Percentiles rank a stretch among this genome's conserved stretches.
Conservation (phyloP, 2,888 invertebrate genomes). For the Trissoscelio sp. region DNA sequence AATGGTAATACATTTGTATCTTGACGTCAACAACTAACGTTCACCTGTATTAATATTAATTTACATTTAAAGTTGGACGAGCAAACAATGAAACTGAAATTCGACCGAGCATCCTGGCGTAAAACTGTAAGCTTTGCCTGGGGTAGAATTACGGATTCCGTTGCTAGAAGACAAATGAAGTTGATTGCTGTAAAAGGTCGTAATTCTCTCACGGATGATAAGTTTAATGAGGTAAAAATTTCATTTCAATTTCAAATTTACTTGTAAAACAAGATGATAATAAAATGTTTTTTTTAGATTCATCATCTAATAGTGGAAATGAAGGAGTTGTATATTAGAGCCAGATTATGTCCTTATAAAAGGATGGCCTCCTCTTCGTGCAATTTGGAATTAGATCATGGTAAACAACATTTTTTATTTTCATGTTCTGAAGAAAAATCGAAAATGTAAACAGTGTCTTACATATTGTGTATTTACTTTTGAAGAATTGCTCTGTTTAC, state of each 20-base stretch:
- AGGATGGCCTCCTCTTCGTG: constrained; percentile 81
- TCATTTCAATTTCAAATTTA: neutral
- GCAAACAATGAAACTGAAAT: constrained; percentile 88
- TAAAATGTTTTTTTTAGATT: constrained; percentile 84
- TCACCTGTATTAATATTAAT: too few species aligned
- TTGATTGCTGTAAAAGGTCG: constrained; percentile 89
- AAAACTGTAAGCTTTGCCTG: constrained; percentile 89
- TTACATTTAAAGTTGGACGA: constrained; percentile 86
- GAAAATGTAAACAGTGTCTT: too few species aligned
- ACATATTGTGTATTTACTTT: too few species aligned
- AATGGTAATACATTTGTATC: too few species aligned
- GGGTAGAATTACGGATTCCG: constrained; percentile 87
- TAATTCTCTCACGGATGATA: constrained; percentile 90
- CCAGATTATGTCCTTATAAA: constrained; percentile 89
- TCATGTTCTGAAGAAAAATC: too few species aligned
- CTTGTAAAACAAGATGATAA: too few species aligned
- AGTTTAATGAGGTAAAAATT: constrained; percentile 88
- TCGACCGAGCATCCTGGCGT: constrained; percentile 90
- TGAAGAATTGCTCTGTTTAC: too few species aligned
- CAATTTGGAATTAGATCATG: constrained; percentile 83
- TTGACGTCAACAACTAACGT: too few species aligned
- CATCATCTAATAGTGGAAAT: constrained; percentile 90
- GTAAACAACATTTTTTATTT: constrained; percentile 73
- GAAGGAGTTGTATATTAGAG: constrained; percentile 90
- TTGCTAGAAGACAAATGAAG: constrained; percentile 88